These are phyloP conservation scores for Callyntrura guangdongensis DNA, from an alignment of 2,888 invertebrate genomes.

Conservation along the genomic window DNA sequence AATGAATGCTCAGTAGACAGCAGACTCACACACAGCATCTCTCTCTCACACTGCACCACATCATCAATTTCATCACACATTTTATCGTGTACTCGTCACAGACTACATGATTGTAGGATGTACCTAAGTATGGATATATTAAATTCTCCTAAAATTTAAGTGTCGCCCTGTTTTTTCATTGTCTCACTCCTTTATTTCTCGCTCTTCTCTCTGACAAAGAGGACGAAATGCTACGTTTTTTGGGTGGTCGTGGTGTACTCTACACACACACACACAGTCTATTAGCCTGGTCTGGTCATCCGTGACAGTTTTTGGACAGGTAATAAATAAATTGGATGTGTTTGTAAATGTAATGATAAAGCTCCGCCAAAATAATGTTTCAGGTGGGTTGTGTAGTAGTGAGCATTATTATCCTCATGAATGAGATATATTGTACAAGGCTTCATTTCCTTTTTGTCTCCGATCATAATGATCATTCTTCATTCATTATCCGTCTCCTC, in stretches of 20 bases:
- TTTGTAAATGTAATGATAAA: neutral
- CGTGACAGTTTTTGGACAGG: conserved; percentile 27
- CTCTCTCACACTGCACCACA: neutral
- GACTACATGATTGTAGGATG: no score
- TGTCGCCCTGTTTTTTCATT: conserved; percentile 4
- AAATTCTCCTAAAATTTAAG: neutral
- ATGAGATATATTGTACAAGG: no score
- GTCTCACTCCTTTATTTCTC: neutral
- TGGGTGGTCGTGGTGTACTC: conserved; percentile 4
- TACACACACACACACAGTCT: no score
- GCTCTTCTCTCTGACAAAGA: neutral
- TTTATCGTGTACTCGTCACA: no score
- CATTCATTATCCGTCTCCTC: no score
- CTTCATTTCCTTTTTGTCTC: neutral
- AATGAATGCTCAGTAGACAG: neutral
- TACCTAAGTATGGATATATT: no score
- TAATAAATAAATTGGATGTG: conserved; percentile 33
- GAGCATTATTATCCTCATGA: neutral
- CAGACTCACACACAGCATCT: neutral
- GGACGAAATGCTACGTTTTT: neutral
- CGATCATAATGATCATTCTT: neutral
- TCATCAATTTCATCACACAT: no score
- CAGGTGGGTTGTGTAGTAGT: neutral
- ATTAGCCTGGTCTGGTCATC: neutral
- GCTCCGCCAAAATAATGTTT: conserved; percentile 3